Base-by-base conservation (phyloP, 2,888 invertebrate genomes). In the Axea sp. region DNA sequence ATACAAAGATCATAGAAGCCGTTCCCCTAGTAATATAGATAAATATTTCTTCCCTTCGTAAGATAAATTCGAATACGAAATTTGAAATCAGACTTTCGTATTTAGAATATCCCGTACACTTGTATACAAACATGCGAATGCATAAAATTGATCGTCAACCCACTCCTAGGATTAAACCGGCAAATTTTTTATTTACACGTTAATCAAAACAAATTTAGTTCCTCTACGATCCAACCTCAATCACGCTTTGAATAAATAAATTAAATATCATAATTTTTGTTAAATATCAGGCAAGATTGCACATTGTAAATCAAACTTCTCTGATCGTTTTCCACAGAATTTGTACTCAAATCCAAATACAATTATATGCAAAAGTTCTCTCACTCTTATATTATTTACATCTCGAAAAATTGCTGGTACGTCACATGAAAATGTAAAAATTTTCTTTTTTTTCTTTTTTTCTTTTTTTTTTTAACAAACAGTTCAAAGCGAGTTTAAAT, bases 21-120 rank as follows among this genome's bases (percentile, higher is more conserved):
- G 19, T 24, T 35, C 6, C 17, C 22, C 41, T 22, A 39, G 62
- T 31, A 15, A 49, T 24, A 19, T 3, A 19, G 2, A 3, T 19
- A 4, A 19, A 19, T 19, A 19, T 19, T 19, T 19, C 4, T 19
- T n/a, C n/a, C n/a, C n/a, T n/a, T n/a, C n/a, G n/a, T n/a, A 47
- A 26, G 45, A 11, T 17, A 30, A 62, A 51, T 37, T 49, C 41
- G 33, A 62, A 41, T 41, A 24, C 24, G n/a, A n/a, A 19, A 43
- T 33, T 68, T 59, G 39, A 68, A 68, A 68, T 57, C 67, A 57
- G 57, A 68, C 67, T 68, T 68, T 57, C 57, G 22, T 22, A 41
- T 57, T 57, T 68, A 68, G 67, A 68, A 68, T 68, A 68, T 59
- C 17, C 35, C n/a, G 51, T 43, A 59, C 31, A 67, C 30, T 47